Evolutionary conservation across 2,888 invertebrate genomes (phyloP), one percentile per base, ranked within the genome.

Genomic region (Bhutanitis thaidina): DNA sequence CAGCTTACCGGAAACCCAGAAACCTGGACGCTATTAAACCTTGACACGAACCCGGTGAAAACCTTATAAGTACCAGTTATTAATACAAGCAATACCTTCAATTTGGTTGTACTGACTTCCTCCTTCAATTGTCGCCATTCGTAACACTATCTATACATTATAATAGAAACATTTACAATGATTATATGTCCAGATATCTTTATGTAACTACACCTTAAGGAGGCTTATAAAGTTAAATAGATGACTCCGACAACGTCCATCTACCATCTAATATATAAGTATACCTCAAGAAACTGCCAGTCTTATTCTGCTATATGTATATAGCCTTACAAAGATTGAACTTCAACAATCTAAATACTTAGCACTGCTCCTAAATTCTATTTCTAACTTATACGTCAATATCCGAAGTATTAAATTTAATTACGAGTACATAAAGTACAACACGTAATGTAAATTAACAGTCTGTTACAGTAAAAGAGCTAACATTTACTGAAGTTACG

Each of bases 181-280:
- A 27, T 41, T 41, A 41, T 39, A 44, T 43, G 46, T 46, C 51
- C 46, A 46, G 51, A 46, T 35, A 46, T 46, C 20, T 9, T 13
- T 8, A 7, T 35, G 8, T 7, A 10, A 35, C 36, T 34, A 12
- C 7, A 34, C 12, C 12, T 5, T 34, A n/a, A 34, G 5, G 7
- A 12, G 12, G 27, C 2, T 27, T 27, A 12, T n/a, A 34, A 34
- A 13, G 7, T 3, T 7, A 7, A 4, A 12, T 12, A 9, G 30
- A 30, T 13, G 16, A 27, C 45, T 29, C 36, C 35, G n/a, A 20
- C 36, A 15, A 36, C 35, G 29, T 37, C 37, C 46, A 46, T 16
- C 36, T 45, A 45, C 14, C 16, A 3, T n/a, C 34, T 20, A 45
- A 1, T 37, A 30, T 20, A 20, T 37, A 29, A 35, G 2, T 39